Conservation (phyloP, 2,797 vertebrate genomes). For the Sandelia bainsii region DNA sequence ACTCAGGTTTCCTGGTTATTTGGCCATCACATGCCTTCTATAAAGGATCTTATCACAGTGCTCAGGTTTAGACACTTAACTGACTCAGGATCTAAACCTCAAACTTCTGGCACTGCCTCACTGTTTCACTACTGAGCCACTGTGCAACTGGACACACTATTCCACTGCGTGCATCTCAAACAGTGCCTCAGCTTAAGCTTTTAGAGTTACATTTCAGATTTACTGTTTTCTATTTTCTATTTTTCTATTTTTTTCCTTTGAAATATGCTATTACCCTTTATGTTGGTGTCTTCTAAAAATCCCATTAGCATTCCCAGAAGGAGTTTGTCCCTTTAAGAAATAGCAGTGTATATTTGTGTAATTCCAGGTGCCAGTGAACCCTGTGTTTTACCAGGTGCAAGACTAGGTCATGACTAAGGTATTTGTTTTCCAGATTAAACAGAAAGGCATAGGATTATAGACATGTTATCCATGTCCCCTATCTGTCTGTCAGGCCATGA, state of each 20-base stretch:
- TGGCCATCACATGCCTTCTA: slow-evolving; percentile 79
- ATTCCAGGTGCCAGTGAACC: slow-evolving; percentile 83
- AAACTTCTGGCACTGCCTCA: slow-evolving; percentile 43
- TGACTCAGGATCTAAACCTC: slow-evolving; percentile 62
- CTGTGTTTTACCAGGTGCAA: slow-evolving; percentile 86
- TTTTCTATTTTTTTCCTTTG: slow-evolving; percentile 2
- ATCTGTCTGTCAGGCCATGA: slow-evolving; percentile 66
- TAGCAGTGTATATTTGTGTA: slow-evolving; percentile 78
- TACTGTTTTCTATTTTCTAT: slow-evolving; percentile 12
- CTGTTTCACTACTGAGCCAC: slow-evolving; percentile 43
- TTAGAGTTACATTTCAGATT: slow-evolving; percentile 2
- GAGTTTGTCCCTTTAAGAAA: slow-evolving; percentile 79
- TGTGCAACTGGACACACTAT: slow-evolving; percentile 46
- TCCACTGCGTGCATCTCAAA: slow-evolving; percentile 27
- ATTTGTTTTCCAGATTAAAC: slow-evolving; percentile 87
- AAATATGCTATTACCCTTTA: slow-evolving; percentile 29
- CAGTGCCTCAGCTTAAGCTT: slow-evolving; percentile 30
- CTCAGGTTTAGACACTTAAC: slow-evolving; percentile 80
- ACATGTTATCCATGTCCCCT: slow-evolving; percentile 71
- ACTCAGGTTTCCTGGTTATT: slow-evolving; percentile 79
- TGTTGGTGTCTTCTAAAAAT: slow-evolving; percentile 29
- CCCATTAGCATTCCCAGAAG: slow-evolving; percentile 25
- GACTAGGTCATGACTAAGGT: slow-evolving; percentile 82
- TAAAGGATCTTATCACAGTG: slow-evolving; percentile 80
- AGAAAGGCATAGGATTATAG: slow-evolving; percentile 80